These are phyloP conservation scores for Cosmorhoe ocellata DNA, from an alignment of 2,888 invertebrate species.

Conservation along the genomic window DNA sequence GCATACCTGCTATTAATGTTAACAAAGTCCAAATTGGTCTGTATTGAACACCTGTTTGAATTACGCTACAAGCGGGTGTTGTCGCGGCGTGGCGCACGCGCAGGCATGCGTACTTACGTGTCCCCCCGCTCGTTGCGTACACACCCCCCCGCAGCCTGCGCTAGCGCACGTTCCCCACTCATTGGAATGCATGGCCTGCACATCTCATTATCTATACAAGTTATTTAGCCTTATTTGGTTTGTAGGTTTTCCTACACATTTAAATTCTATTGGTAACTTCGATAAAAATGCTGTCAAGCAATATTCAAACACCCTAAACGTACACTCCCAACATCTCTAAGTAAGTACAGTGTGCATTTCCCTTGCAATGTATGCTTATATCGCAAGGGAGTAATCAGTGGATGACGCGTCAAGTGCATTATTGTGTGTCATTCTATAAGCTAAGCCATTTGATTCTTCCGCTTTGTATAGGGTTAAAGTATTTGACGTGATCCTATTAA, in stretches of 20 bases:
- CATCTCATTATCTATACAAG: slow-evolving; percentile 64
- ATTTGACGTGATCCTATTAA: slow-evolving; percentile 55
- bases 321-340: too few relatives aligned
- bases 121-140: slow-evolving; percentile 32
- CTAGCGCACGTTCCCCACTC: slow-evolving; percentile 60
- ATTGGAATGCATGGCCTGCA: slow-evolving; percentile 72
- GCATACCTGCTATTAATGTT: slow-evolving; percentile 34
- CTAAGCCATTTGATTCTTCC: too few relatives aligned
- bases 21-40: slow-evolving; percentile 34
- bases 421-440: too few relatives aligned
- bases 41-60: slow-evolving; percentile 63
- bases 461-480: slow-evolving; percentile 37
- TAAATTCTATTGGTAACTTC: slow-evolving; percentile 17
- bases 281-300: slow-evolving; percentile 1
- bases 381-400: too few relatives aligned
- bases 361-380: too few relatives aligned
- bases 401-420: too few relatives aligned
- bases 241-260: slow-evolving; percentile 36
- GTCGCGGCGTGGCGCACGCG: slow-evolving; percentile 60
- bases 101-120: slow-evolving; percentile 62
- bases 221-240: slow-evolving; percentile 57
- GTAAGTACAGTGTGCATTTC: too few relatives aligned
- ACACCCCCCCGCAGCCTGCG: slow-evolving; percentile 34
- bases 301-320: not conserved
- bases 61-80: slow-evolving; percentile 60